A percentile compares a stretch with the other conserved stretches of the same genome.
Evolutionary conservation across 1,140 invertebrate species (phyloP).

Genomic region (Tyrophagus putrescentiae): DNA sequence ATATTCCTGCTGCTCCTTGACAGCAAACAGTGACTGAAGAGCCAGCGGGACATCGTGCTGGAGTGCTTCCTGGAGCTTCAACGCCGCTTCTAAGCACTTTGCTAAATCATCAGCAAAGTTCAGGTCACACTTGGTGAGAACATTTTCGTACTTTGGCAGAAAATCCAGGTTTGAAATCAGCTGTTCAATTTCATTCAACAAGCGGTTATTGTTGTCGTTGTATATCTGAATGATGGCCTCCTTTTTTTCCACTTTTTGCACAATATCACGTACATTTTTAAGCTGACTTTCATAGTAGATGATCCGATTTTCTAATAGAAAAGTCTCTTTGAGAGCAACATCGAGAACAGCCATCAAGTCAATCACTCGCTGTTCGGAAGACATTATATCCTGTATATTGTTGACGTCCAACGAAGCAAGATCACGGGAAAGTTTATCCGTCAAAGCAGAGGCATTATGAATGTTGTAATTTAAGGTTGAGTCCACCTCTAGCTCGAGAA

Average conservation of each 20-base stretch:
- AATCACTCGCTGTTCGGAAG: conserved; percentile 63
- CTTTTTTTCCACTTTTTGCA: conserved; percentile 80
- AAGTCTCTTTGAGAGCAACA: conserved; percentile 54
- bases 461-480: too few relatives aligned
- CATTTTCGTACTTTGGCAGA: conserved; percentile 48
- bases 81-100: conserved; percentile 60
- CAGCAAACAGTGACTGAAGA: conserved; percentile 53
- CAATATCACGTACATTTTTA: conserved; percentile 61
- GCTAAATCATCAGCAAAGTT: conserved; percentile 53
- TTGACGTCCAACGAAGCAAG: conserved; percentile 65
- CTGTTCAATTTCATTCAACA: conserved; percentile 60
- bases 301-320: conserved; percentile 33
- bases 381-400: conserved; percentile 69
- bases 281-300: conserved; percentile 24
- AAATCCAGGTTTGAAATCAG: conserved; percentile 63
- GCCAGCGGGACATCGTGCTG: conserved; percentile 45
- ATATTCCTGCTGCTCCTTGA: conserved; percentile 70
- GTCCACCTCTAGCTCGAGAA: conserved; percentile 52
- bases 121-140: conserved; percentile 57
- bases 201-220: conserved; percentile 62
- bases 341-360: conserved; percentile 59
- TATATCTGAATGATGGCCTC: conserved; percentile 71
- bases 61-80: conserved; percentile 58
- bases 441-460: conserved; percentile 68
- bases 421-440: conserved; percentile 62